Conservation (phyloP, 2,888 invertebrate genomes). For the Gari tellinella region DNA sequence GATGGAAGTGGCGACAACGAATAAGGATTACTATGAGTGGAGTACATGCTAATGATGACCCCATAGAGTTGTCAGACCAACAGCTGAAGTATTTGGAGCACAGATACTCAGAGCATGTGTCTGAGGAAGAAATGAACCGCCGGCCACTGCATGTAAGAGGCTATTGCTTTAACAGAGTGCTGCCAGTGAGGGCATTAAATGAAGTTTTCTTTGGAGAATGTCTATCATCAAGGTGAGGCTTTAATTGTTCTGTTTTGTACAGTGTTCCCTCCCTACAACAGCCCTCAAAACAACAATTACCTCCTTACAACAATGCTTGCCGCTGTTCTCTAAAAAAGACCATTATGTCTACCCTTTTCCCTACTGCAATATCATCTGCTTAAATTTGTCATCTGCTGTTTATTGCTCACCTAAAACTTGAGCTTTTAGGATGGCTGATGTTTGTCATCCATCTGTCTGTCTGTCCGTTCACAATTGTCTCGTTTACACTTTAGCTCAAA, state of each 20-base stretch:
- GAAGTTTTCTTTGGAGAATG: constrained; percentile 99
- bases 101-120: constrained; percentile 84
- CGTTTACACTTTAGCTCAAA: no score
- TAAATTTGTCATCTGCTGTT: no score
- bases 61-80: constrained; percentile 91
- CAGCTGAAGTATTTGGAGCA: constrained; percentile 86
- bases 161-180: constrained; percentile 82
- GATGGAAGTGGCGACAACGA: constrained; percentile 94
- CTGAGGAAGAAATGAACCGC: constrained; percentile 67
- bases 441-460: no score
- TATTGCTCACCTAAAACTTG: no score
- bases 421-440: no score
- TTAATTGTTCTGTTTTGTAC: neutral
- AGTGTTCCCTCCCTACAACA: no score
- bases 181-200: constrained; percentile 97
- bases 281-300: no score
- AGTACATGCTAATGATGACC: constrained; percentile 87
- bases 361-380: no score
- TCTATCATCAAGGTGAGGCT: constrained; percentile 90
- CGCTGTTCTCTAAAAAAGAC: no score
- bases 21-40: constrained; percentile 94
- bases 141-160: constrained; percentile 48
- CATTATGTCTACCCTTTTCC: no score
- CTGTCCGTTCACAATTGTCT: no score
- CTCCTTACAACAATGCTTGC: no score